Base-by-base conservation (phyloP, 2,888 invertebrate species). In the Suillia variegata region DNA sequence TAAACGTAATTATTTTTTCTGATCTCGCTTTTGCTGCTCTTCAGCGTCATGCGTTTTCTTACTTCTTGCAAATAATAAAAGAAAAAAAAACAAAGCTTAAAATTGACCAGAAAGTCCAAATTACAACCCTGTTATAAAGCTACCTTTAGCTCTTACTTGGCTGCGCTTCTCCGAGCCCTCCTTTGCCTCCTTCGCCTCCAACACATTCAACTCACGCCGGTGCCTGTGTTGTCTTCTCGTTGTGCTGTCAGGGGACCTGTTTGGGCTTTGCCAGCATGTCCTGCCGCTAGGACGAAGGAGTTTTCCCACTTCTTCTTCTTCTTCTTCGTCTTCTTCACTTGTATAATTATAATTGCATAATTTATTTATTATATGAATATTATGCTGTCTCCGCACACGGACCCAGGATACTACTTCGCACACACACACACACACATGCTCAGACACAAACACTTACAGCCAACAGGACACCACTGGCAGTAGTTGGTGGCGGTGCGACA, bases 271-370 rank as follows among this genome's bases (percentile, higher is more conserved):
- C n/a, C n/a, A n/a, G 38, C 12, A 6, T 18, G 45, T n/a, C n/a
- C n/a, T 20, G 45, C 17, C 17, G 18, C 18, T 13, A 45, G 45
- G 13, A 45, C 45, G 17, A 45, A 20, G 20, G 2, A 74, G 74
- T 74, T 72, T 73, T 73, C 72, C n/a, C n/a, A n/a, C n/a, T n/a
- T n/a, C n/a, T n/a, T n/a, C n/a, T n/a, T n/a, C n/a, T n/a, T n/a
- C n/a, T n/a, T n/a, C n/a, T n/a, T n/a, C n/a, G n/a, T n/a, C n/a
- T n/a, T n/a, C n/a, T n/a, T n/a, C n/a, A n/a, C n/a, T 72, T 72
- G 72, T 72, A 75, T 72, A 74, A 72, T 72, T 72, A 72, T 72
- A 72, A 72, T 72, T 72, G 75, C 72, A 72, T 72, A 72, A 72
- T 72, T 72, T 72, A 72, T 72, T 73, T 72, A 74, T 72, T 73